These are phyloP conservation scores for Wasmannia auropunctata DNA, from an alignment of 1,140 invertebrate genomes.

Conservation along the genomic window DNA sequence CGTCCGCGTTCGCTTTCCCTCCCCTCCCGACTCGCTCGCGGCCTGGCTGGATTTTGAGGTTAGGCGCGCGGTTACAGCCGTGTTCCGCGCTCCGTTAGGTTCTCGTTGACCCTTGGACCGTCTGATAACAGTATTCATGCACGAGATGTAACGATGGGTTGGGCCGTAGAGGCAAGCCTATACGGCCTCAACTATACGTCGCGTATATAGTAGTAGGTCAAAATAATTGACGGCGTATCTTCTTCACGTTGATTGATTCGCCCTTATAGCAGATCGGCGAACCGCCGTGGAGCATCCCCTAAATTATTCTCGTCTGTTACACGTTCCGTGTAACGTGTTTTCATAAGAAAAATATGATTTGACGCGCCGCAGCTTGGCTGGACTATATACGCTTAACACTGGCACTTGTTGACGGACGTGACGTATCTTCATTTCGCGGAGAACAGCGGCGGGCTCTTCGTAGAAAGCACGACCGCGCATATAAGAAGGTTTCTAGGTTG, in stretches of 20 bases:
- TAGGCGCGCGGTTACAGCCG: not conserved
- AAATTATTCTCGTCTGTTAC: not conserved
- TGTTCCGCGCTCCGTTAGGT: conserved; percentile 15
- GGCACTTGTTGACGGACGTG: not conserved
- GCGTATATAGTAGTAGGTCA: conserved; percentile 25
- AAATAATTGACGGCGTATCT: conserved; percentile 25
- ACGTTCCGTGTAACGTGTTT: not conserved
- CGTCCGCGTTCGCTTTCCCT: conserved; percentile 2
- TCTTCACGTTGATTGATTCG: conserved; percentile 7
- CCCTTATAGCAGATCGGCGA: not conserved
- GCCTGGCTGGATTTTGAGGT: conserved; percentile 38
- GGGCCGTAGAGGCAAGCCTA: not conserved
- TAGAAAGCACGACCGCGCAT: not conserved
- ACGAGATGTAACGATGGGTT: conserved; percentile 20
- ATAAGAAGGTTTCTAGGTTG: conserved; percentile 50
- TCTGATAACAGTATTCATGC: conserved; percentile 39
- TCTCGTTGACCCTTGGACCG: conserved; percentile 30
- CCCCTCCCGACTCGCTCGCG: too few species aligned
- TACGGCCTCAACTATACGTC: not conserved
- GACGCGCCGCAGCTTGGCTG: not conserved
- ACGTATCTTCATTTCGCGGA: not conserved
- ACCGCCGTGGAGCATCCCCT: not conserved
- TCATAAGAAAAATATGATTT: not conserved
- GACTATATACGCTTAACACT: not conserved
- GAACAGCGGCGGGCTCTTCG: not conserved